These are phyloP conservation scores for Darevskia nairensis DNA, from an alignment of 2,797 vertebrate genomes.

Conservation along the genomic window DNA sequence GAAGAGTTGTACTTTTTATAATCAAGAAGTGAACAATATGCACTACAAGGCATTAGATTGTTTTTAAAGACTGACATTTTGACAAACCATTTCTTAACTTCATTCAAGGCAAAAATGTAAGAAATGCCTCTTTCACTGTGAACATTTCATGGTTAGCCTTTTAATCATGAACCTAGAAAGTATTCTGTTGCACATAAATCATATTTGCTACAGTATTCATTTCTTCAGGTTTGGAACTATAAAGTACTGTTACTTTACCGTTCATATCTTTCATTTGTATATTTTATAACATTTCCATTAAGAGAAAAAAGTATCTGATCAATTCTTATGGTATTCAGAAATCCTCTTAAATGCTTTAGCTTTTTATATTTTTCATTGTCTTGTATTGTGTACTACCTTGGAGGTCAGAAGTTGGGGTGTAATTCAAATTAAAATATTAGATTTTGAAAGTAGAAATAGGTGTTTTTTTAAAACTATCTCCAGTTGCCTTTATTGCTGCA, in stretches of 20 bases:
- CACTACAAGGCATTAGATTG: not conserved
- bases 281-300: too few relatives aligned
- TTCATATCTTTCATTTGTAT: too few relatives aligned
- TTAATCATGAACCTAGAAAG: not conserved
- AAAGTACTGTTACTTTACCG: not conserved
- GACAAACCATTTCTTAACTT: not conserved
- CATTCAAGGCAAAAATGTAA: not conserved
- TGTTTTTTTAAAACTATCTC: not conserved
- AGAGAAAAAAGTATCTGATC: too few relatives aligned
- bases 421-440: not conserved
- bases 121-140: not conserved
- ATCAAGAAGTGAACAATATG: not conserved
- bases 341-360: not conserved
- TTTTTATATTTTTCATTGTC: not conserved
- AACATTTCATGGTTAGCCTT: not conserved
- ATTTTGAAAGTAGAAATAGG: not conserved
- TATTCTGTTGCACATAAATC: not conserved
- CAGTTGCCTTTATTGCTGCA: not conserved
- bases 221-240: not conserved
- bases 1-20: not conserved
- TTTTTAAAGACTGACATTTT: slow-evolving; percentile 5
- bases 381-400: not conserved
- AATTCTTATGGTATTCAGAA: not conserved
- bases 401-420: not conserved
- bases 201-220: not conserved